Base-by-base conservation (phyloP, 1,140 invertebrate species). In the Colletes gigas region DNA sequence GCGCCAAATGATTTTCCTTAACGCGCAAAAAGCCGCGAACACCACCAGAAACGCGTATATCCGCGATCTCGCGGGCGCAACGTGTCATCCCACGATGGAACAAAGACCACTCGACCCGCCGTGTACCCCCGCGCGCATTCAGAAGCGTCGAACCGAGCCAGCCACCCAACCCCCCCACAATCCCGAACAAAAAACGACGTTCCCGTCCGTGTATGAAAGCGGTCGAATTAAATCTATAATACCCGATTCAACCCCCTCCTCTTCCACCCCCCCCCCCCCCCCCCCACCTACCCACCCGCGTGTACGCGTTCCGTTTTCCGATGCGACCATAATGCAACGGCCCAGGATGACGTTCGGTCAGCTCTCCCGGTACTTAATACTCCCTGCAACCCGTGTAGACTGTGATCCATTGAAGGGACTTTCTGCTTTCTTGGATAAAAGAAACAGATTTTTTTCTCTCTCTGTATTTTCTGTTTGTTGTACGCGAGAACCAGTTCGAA, bases 171-270 rank as follows among this genome's bases (percentile, higher is more conserved):
- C 57, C 5, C 41, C 12, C 30, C 71, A 6, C 4, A 44, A 3
- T 50, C n/a, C 30, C 21, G 75, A 60, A 41, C 70, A 81, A 74
- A 81, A 81, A 81, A 79, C 69, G 12, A 47, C 77, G 77, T 55
- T 57, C 70, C 50, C 69, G 60, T 73, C 52, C 50, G 69, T n/a
- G 67, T 70, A 50, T 79, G 77, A 79, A 79, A 73, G 77, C 77
- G 77, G 77, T 73, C 77, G 77, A 79, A 79, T 79, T 79, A 79
- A 71, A 79, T 79, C 77, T 79, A 79, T 79, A 79, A 79, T 79
- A 73, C 77, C 60, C 17, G 19, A 59, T 15, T 67, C 7, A 62
- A 9, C n/a, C 8, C 15, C n/a, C 47, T 1, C 0, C 5, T 14
- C 47, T 3, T 10, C 41, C 15, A n/a, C 8, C 50, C 39, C 44